These are phyloP conservation scores for Tauraco erythrolophus DNA, from an alignment of 2,113 vertebrate species.

Conservation along the genomic window DNA sequence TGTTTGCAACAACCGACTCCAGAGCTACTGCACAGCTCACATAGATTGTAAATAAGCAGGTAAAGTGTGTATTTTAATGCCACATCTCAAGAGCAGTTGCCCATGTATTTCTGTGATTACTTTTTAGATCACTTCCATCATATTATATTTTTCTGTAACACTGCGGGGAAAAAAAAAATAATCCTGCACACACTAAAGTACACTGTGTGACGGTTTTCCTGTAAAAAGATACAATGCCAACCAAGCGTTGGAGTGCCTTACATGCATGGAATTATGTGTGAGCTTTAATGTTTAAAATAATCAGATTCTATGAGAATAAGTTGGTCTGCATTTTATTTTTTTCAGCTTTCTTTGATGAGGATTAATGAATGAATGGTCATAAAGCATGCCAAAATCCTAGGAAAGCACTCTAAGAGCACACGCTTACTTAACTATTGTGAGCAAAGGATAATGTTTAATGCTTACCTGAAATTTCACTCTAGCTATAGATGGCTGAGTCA, in stretches of 20 bases:
- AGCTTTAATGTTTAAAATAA: background rate
- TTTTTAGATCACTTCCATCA: background rate
- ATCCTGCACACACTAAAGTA: background rate
- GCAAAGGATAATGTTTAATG: constrained; percentile 21
- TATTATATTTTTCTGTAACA: background rate
- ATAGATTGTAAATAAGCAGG: background rate
- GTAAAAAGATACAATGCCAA: background rate
- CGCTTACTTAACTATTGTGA: constrained; percentile 1
- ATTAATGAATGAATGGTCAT: constrained; percentile 33
- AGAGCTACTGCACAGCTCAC: background rate
- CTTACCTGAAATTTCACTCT: background rate
- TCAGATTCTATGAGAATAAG: background rate
- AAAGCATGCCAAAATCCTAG: constrained; percentile 23
- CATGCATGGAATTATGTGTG: background rate
- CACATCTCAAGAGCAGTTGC: background rate
- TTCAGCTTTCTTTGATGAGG: constrained; percentile 8
- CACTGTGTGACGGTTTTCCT: background rate
- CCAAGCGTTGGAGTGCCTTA: background rate
- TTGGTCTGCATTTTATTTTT: background rate
- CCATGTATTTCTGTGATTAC: fast-evolving
- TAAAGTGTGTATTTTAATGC: background rate
- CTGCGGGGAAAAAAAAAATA: background rate
- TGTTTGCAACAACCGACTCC: fast-evolving
- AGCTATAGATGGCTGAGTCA: constrained; percentile 1
- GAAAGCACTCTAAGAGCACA: background rate